Evolutionary conservation across 53 echinoderm and acorn worm genomes (phyloP).

Genomic region (Zoroaster sp.): DNA sequence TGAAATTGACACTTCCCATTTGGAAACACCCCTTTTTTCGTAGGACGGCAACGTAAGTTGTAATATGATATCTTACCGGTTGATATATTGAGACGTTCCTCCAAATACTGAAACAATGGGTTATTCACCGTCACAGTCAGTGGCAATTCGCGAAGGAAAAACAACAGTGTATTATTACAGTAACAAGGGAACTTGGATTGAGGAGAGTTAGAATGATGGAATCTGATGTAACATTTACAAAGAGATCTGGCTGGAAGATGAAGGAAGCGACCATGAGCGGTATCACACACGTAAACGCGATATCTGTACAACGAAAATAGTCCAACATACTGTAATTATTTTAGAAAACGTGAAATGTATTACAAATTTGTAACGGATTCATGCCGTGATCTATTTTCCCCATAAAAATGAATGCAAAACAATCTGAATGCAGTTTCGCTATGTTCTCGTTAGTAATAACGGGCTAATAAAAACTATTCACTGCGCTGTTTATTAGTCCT

Average conservation of each 20-base stretch:
- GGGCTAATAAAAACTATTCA: no score
- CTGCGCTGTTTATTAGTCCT: no score
- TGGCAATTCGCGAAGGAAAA: background rate
- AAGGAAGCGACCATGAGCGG: background rate
- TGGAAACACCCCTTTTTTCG: no score
- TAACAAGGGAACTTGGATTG: background rate
- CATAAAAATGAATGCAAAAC: no score
- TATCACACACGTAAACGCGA: background rate
- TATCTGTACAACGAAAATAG: background rate
- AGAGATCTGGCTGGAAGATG: background rate
- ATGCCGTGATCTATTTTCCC: no score
- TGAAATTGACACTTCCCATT: no score
- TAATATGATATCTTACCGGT: background rate
- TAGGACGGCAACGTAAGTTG: no score
- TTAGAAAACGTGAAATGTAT: no score
- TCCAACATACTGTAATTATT: no score
- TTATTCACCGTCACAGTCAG: background rate
- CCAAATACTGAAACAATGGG: background rate
- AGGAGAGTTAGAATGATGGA: background rate
- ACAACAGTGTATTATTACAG: background rate
- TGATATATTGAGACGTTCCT: background rate
- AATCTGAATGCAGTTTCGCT: no score
- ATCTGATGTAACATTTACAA: background rate
- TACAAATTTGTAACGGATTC: no score
- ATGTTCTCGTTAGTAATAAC: no score